Percentiles rank a stretch among this genome's conserved stretches.
These are phyloP conservation scores for Pomacea maculata DNA, from an alignment of 1,140 invertebrate species.

Conservation along the genomic window DNA sequence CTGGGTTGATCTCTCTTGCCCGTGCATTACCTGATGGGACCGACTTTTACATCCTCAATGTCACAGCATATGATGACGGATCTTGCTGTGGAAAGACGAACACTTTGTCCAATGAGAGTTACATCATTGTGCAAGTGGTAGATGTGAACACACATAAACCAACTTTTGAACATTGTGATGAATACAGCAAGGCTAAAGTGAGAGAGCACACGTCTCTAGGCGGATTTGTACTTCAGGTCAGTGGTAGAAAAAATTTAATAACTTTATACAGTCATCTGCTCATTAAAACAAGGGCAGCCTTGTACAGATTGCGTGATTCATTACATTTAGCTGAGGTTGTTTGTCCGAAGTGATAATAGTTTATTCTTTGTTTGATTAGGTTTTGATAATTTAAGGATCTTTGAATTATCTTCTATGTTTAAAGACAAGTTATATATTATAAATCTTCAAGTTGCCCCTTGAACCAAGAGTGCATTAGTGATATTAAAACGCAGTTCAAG, in stretches of 20 bases:
- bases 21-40: conserved; percentile 35
- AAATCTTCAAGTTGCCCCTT: no score
- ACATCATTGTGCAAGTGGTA: conserved; percentile 37
- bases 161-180: conserved; percentile 38
- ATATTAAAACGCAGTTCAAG: no score
- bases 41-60: conserved; percentile 39
- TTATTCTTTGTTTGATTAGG: no score
- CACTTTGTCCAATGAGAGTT: conserved; percentile 35
- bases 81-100: conserved; percentile 41
- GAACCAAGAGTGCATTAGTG: no score
- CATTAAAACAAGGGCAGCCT: no score
- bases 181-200: conserved; percentile 41
- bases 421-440: no score
- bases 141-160: conserved; percentile 57
- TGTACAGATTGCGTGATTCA: no score
- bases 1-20: conserved; percentile 46
- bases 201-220: conserved; percentile 41
- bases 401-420: no score
- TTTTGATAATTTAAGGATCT: no score
- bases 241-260: not conserved
- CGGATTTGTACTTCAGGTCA: conserved; percentile 43
- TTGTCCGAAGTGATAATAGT: no score
- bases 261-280: no score
- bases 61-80: conserved; percentile 53
- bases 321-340: no score